Conservation (phyloP, 2,888 invertebrate genomes). For the Tridacna crocea region DNA sequence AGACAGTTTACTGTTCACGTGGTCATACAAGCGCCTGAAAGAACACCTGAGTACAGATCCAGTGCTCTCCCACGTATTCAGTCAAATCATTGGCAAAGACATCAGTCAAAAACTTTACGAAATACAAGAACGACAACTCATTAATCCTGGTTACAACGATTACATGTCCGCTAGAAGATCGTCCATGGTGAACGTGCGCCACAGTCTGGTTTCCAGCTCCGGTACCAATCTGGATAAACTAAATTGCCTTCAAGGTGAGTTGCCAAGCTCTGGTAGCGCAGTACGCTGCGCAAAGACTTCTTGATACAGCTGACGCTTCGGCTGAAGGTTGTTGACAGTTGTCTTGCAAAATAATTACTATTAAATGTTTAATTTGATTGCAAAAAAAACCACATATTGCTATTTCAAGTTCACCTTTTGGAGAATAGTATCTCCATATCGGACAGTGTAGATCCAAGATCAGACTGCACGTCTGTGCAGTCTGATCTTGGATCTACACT, state of each 20-base stretch:
- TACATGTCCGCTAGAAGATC: slow-evolving; percentile 67
- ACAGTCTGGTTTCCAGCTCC: slow-evolving; percentile 69
- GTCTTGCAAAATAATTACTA: too few relatives aligned
- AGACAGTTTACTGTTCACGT: slow-evolving; percentile 91
- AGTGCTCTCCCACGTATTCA: slow-evolving; percentile 90
- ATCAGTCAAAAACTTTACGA: slow-evolving; percentile 92
- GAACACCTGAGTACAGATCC: slow-evolving; percentile 90
- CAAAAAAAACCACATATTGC: too few relatives aligned
- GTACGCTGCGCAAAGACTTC: too few relatives aligned
- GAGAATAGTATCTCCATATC: too few relatives aligned
- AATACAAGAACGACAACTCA: slow-evolving; percentile 73
- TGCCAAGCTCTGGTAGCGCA: too few relatives aligned
- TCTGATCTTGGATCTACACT: too few relatives aligned
- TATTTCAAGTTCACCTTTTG: too few relatives aligned
- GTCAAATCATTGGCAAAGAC: slow-evolving; percentile 92
- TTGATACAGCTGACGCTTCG: too few relatives aligned
- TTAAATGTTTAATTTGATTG: too few relatives aligned
- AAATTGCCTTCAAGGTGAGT: slow-evolving; percentile 67
- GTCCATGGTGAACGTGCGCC: slow-evolving; percentile 74
- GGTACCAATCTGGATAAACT: slow-evolving; percentile 62
- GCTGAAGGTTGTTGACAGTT: too few relatives aligned
- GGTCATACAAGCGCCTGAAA: slow-evolving; percentile 91
- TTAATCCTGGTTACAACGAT: slow-evolving; percentile 67
- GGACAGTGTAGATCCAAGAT: too few relatives aligned
- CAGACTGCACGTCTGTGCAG: too few relatives aligned